Base-by-base conservation (phyloP, 2,888 invertebrate species). In the Aspidiotus destructor region DNA sequence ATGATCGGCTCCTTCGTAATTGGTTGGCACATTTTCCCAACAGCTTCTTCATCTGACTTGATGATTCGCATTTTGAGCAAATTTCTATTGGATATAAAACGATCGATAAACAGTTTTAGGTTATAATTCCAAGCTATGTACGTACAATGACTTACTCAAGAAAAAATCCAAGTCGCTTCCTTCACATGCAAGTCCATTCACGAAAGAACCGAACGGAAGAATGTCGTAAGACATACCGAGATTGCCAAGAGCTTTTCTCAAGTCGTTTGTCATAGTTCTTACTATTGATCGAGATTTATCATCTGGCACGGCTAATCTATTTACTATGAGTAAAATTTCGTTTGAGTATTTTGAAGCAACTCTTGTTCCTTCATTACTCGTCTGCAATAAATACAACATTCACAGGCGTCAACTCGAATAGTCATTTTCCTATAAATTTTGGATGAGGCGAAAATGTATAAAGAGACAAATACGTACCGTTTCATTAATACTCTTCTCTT, bases 201-300 rank as follows among this genome's bases (percentile, higher is more conserved):
- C 42, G 15, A 58, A 48, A n/a, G 65, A 65, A 11, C 65, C 65
- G n/a, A 28, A 60, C 11, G 44, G 58, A 44, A 57, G 7, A 41
- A 41, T 44, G 10, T 13, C 9, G 16, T 44, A 44, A 7, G 58
- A 17, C 44, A 42, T 48, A 28, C 15, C 28, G 7, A 52, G 9
- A 10, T 9, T 3, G 0, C 40, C n/a, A 9, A 65, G 9, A 8
- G 48, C 28, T 7, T 40, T 7, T 55, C 58, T 57, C 13, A 65
- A 48, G 40, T 65, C 58, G 15, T 13, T 10, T 8, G 48, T 44
- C 5, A 65, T 41, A 28, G 48, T 16, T 7, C 40, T 55, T n/a
- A 54, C 16, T 0, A 54, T 41, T 9, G 5, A 8, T n/a, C 0
- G n/a, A 10, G 62, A 52, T 62, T 53, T 15, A 53, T 40, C 53